Percentiles rank a stretch among this genome's conserved stretches.
phyloP scores from a whole-genome alignment of 2,888 invertebrate species.

The Hypomecis atomaria region DNA sequence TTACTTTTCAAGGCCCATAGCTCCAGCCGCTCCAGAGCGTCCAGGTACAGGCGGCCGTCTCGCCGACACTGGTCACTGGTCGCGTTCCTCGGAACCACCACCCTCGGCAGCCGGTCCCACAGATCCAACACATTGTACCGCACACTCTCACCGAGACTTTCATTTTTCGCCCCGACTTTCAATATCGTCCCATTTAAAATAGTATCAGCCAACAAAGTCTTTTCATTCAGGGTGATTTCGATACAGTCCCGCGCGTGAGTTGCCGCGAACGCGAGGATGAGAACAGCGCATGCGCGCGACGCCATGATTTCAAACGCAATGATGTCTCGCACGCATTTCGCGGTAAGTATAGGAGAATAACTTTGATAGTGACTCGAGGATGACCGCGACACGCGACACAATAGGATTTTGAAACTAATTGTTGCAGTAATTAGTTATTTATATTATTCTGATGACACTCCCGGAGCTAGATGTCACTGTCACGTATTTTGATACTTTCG shows the following conservation, averaged over 20 bases:
- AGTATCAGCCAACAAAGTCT: slow-evolving; percentile 60
- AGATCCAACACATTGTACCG: slow-evolving; percentile 66
- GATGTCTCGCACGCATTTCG: slow-evolving; percentile 54
- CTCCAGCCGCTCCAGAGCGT: slow-evolving; percentile 72
- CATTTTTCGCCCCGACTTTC: slow-evolving; percentile 62
- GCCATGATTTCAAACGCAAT: slow-evolving; percentile 72
- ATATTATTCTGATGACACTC: slow-evolving; percentile 16
- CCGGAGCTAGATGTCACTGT: slow-evolving; percentile 8
- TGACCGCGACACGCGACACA: slow-evolving; percentile 49
- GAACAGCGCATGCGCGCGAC: slow-evolving; percentile 74
- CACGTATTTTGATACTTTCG: slow-evolving; percentile 4
- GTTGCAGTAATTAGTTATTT: slow-evolving; percentile 2
- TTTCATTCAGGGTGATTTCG: slow-evolving; percentile 70
- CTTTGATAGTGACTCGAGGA: slow-evolving; percentile 41
- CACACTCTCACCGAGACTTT: slow-evolving; percentile 59
- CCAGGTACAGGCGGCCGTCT: slow-evolving; percentile 69
- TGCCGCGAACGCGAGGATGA: slow-evolving; percentile 52
- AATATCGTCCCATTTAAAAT: slow-evolving; percentile 70
- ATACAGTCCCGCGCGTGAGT: slow-evolving; percentile 72
- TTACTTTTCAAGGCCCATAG: slow-evolving; percentile 85
- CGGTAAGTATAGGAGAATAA: slow-evolving; percentile 47
- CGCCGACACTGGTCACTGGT: slow-evolving; percentile 76
- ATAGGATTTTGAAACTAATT: slow-evolving; percentile 51
- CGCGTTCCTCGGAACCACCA: slow-evolving; percentile 75
- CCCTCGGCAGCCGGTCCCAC: slow-evolving; percentile 74